Evolutionary conservation across 1,140 invertebrate genomes (phyloP), one percentile per base, ranked within the genome.

Genomic region (Bombus superbus): DNA sequence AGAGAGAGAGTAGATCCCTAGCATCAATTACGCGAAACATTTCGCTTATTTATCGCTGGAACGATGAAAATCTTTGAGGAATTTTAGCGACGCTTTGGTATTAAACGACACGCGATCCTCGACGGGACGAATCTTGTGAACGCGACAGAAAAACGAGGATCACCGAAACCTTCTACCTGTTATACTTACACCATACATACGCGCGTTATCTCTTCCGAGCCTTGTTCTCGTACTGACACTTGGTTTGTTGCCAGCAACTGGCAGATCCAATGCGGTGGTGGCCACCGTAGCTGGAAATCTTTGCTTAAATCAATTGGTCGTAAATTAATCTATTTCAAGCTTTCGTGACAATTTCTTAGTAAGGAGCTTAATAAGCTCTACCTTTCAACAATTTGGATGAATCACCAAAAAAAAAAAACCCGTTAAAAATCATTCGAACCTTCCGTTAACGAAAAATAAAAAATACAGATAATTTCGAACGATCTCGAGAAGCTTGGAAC

Each of bases 21-120:
- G 38, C 18, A 69, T 25, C n/a, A 66, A 62, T 73, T 82, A 82
- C 53, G 71, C 71, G 57, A 82, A n/a, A 42, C 40, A 82, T 74
- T 28, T 75, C n/a, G 53, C 28, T 47, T 62, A 74, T 59, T 75
- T 18, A 32, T 22, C 40, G 76, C 11, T 10, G 32, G 53, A 25
- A 22, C n/a, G 40, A 3, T 6, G 13, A 25, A n/a, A 28, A 38
- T 25, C 35, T 62, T 5, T 2, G 2, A 32, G 42, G 40, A 47
- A 75, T 75, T 13, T 38, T 35, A 1, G 35, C 10, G 32, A 82
- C 38, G 59, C 59, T n/a, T 64, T 28, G 73, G 22, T 53, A 75
- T 53, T 53, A 75, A 53, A 25, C 42, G 22, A 32, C 28, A 22
- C 18, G 28, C 35, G 28, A 77, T 42, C 35, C 28, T 25, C 47